Conservation (phyloP, 2,113 vertebrate genomes). For the Petrocephalus microphthalmus region DNA sequence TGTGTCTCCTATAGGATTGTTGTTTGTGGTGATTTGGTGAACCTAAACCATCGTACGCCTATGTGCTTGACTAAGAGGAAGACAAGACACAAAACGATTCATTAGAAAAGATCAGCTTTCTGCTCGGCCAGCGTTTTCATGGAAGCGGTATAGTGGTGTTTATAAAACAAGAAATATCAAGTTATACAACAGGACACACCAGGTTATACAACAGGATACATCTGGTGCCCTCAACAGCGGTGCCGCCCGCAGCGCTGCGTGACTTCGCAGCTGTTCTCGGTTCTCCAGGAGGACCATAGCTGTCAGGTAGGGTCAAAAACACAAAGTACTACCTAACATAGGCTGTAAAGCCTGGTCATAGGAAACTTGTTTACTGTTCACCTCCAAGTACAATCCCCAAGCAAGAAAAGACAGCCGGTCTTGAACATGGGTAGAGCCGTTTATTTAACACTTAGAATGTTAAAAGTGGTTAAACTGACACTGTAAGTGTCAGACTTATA, state of each 20-base stretch:
- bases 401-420: no score
- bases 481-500: not conserved
- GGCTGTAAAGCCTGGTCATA: not conserved
- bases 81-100: not conserved
- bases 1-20: not conserved
- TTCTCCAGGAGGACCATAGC: not conserved
- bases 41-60: not conserved
- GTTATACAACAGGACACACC: not conserved
- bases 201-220: not conserved
- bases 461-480: not conserved
- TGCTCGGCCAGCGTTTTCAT: not conserved
- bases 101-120: not conserved
- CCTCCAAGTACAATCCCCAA: no score
- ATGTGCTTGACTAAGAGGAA: not conserved
- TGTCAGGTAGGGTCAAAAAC: not conserved
- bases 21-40: not conserved
- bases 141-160: not conserved
- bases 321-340: not conserved
- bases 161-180: not conserved
- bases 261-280: not conserved
- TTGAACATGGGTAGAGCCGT: not conserved
- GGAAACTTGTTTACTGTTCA: no score
- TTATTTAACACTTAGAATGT: not conserved
- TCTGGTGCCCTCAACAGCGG: not conserved
- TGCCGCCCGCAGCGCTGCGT: not conserved